Evolutionary conservation across 2,113 vertebrate species (phyloP).

Genomic region (Prunella himalayana): DNA sequence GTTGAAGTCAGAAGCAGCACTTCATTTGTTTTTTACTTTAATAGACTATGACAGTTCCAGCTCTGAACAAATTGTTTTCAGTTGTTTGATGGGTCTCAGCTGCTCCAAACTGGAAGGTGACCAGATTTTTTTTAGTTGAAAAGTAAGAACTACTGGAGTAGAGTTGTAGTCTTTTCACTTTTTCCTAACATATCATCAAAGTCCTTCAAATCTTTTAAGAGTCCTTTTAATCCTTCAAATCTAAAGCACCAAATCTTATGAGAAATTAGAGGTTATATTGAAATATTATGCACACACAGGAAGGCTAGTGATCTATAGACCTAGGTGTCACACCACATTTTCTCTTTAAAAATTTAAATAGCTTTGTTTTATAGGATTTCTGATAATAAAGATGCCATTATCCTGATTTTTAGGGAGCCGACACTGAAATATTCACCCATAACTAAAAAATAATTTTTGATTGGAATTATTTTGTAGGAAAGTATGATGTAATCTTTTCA

Average conservation of each 20-base stretch:
- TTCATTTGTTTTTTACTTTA: constrained; percentile 69
- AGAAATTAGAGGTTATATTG: not conserved
- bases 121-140: constrained; percentile 58
- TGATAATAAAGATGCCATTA: not conserved
- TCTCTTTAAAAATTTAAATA: not conserved
- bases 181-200: not conserved
- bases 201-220: not conserved
- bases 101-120: constrained; percentile 66
- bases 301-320: not conserved
- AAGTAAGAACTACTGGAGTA: constrained; percentile 46
- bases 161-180: not conserved
- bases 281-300: not conserved
- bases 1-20: constrained; percentile 38
- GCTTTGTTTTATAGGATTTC: not conserved
- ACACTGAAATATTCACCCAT: not conserved
- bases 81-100: constrained; percentile 74
- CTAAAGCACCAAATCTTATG: not conserved
- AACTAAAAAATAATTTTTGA: not conserved
- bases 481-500: not conserved
- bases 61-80: constrained; percentile 77
- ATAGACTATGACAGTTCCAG: constrained; percentile 73
- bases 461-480: not conserved
- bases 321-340: not conserved
- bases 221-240: too few species aligned
- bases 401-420: not conserved